A percentile compares a stretch with the other conserved stretches of the same genome.
phyloP scores from a whole-genome alignment of 2,797 vertebrate species.

The Smutsia temminckii region DNA sequence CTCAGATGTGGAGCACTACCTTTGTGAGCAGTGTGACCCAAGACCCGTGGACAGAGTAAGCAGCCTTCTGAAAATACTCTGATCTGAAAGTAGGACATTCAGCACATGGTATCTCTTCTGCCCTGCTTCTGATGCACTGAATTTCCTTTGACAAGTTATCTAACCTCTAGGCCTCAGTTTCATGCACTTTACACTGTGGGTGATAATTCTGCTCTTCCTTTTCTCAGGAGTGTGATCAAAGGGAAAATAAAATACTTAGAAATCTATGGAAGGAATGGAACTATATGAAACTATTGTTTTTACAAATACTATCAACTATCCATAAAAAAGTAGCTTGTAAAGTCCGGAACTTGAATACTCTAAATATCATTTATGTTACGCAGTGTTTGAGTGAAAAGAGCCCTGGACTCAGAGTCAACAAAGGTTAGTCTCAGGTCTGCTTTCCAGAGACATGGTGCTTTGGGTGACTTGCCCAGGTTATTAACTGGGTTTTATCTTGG shows the following conservation, averaged over 20 bases:
- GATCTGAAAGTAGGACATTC: neutral
- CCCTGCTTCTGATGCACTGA: neutral
- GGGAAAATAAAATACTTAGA: neutral
- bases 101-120: neutral
- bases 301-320: neutral
- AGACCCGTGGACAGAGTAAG: conserved; percentile 93
- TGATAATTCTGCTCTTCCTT: neutral
- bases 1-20: conserved; percentile 96
- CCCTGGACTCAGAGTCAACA: neutral
- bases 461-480: neutral
- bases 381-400: neutral
- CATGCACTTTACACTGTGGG: neutral
- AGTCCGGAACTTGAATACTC: neutral
- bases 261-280: neutral
- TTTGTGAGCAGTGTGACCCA: conserved; percentile 97
- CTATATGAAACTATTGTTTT: neutral
- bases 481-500: neutral
- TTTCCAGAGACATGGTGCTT: neutral
- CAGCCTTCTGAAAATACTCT: neutral
- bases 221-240: neutral
- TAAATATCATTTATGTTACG: neutral
- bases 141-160: neutral
- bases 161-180: neutral
- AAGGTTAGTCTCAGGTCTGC: neutral
- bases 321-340: neutral